Evolutionary conservation across 2,113 vertebrate genomes (phyloP), one percentile per base, ranked within the genome.

Genomic region (Electrona antarctica): DNA sequence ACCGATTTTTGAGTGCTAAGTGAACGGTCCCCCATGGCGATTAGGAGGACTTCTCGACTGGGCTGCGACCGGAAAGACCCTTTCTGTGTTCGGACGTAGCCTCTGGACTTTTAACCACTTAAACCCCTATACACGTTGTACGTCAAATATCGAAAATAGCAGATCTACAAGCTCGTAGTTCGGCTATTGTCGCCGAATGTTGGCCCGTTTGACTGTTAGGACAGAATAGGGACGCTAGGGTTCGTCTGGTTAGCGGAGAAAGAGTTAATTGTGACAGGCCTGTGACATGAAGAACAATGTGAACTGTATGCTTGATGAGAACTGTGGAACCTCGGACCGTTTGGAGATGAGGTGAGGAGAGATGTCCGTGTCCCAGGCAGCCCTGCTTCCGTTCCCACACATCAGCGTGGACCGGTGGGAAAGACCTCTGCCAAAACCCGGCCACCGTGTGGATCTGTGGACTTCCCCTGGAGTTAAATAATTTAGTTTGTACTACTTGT

Each of bases 401-500:
- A 49, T 71, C 41, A 13, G 0, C 4, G 46, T 69, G 76, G 80
- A 64, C 67, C 74, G 7, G 15, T 3, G 61, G 56, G 49, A 52
- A 45, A 11, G 61, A 68, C 72, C 58, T 33, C 58, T 15, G 58
- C 28, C 68, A 21, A 54, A 7, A 9, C 52, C 49, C 66, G 29
- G 7, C 50, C 9, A 3, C 58, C 33, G 33, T 51, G 54, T 46
- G 50, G 67, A 86, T 73, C 76, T 41, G 3, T 41, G 33, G 33
- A 41, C 3, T 41, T 21, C 21, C 21, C 21, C 10, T 12, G 58
- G 9, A 29, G 6, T 13, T 60, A 6, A 33, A 11, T 1, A 15
- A 6, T 41, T 14, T 41, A 7, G 33, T 78, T 74, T 71, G 50
- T 56, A 77, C 71, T 49, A 76, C 73, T 69, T 71, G 67, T 76